Conservation (phyloP, 2,113 vertebrate genomes). For the Steatornis caripensis region DNA sequence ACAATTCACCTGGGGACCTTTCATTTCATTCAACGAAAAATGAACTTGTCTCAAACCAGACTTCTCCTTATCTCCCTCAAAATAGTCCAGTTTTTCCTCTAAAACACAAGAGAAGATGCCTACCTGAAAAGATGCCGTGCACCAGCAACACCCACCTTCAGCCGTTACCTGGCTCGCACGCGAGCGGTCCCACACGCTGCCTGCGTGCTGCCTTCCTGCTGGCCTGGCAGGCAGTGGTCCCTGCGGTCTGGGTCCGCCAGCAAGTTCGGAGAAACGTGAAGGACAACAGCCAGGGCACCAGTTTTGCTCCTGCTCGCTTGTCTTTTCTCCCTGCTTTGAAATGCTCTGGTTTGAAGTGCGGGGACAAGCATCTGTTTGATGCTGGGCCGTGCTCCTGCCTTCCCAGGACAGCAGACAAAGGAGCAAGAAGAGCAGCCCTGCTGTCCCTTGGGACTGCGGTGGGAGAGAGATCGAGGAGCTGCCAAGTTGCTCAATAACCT, state of each 20-base stretch:
- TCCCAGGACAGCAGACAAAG: neutral
- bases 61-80: neutral
- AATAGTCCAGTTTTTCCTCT: neutral
- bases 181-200: neutral
- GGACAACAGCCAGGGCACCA: neutral
- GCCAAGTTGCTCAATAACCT: accelerated
- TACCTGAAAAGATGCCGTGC: neutral
- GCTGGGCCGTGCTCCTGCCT: neutral
- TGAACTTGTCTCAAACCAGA: neutral
- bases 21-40: neutral
- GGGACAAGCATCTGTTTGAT: neutral
- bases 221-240: neutral
- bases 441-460: neutral
- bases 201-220: neutral
- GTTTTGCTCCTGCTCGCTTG: neutral
- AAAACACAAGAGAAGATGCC: neutral
- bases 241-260: neutral
- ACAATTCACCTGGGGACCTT: neutral
- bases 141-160: neutral
- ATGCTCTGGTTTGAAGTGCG: neutral
- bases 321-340: neutral
- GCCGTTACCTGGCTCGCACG: neutral
- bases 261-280: neutral
- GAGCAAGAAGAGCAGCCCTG: neutral
- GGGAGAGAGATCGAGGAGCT: neutral